These are phyloP conservation scores for Psittacula echo DNA, from an alignment of 2,797 vertebrate species.

Conservation along the genomic window DNA sequence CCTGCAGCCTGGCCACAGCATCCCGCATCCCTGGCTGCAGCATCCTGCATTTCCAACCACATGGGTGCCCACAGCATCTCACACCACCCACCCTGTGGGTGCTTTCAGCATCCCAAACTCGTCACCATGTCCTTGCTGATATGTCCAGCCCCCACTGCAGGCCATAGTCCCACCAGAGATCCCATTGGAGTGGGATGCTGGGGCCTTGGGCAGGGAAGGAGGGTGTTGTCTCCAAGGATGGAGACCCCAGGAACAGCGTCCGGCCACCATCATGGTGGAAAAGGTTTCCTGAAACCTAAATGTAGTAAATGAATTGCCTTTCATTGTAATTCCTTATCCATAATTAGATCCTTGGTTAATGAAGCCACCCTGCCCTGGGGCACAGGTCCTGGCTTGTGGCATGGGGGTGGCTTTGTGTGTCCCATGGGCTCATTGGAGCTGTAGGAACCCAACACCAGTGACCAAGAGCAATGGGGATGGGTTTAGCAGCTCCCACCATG, in stretches of 20 bases:
- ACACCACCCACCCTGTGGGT: rapidly evolving
- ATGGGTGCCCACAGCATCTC: background rate
- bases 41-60: background rate
- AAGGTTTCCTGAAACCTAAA: background rate
- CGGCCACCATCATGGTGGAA: background rate
- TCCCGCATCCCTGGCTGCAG: background rate
- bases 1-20: background rate
- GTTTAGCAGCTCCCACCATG: rapidly evolving
- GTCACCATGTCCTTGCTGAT: rapidly evolving
- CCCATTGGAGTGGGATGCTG: background rate
- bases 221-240: rapidly evolving
- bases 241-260: background rate
- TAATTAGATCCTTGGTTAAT: background rate
- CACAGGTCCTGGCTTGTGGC: background rate
- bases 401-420: rapidly evolving
- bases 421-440: rapidly evolving
- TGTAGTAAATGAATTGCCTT: rapidly evolving
- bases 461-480: rapidly evolving
- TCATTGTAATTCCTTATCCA: background rate
- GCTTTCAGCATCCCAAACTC: background rate
- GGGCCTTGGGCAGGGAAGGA: rapidly evolving
- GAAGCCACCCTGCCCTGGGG: background rate
- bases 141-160: rapidly evolving
- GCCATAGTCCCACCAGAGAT: rapidly evolving
- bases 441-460: rapidly evolving